Conservation (phyloP, 2,113 vertebrate genomes). For the Cyprinodon variegatus region DNA sequence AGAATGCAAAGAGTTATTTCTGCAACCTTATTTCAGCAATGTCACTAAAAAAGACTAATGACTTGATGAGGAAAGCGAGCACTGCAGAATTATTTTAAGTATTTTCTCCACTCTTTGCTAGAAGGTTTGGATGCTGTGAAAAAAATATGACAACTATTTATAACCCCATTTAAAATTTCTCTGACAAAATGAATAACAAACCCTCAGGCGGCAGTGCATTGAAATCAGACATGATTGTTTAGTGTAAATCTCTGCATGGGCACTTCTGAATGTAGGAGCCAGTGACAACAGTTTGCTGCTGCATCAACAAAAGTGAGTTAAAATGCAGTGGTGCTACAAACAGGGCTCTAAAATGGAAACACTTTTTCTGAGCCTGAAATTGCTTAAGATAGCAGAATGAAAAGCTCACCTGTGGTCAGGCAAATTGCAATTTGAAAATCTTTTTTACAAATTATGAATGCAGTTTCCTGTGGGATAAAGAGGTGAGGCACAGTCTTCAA, state of each 20-base stretch:
- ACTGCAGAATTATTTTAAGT: background rate
- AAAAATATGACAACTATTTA: background rate
- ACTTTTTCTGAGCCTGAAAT: background rate
- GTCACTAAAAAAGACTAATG: background rate
- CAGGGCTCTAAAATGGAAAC: background rate
- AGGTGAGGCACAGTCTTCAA: background rate
- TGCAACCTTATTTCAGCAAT: background rate
- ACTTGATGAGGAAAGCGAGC: background rate
- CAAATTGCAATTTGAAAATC: background rate
- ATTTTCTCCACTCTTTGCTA: background rate
- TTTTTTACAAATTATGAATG: background rate
- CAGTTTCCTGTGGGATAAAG: background rate
- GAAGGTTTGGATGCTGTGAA: background rate
- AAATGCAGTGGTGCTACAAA: background rate
- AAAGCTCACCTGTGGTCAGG: background rate
- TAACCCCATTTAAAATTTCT: background rate
- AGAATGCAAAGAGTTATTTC: background rate
- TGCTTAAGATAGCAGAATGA: background rate
- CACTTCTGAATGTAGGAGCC: background rate
- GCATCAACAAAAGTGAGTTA: background rate
- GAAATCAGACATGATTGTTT: background rate
- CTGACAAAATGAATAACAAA: background rate
- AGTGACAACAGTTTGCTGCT: background rate
- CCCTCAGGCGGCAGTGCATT: background rate
- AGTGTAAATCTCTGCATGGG: background rate